Evolutionary conservation across 1,140 invertebrate species (phyloP), one percentile per base, ranked within the genome.

Genomic region (Drosophila cardini): DNA sequence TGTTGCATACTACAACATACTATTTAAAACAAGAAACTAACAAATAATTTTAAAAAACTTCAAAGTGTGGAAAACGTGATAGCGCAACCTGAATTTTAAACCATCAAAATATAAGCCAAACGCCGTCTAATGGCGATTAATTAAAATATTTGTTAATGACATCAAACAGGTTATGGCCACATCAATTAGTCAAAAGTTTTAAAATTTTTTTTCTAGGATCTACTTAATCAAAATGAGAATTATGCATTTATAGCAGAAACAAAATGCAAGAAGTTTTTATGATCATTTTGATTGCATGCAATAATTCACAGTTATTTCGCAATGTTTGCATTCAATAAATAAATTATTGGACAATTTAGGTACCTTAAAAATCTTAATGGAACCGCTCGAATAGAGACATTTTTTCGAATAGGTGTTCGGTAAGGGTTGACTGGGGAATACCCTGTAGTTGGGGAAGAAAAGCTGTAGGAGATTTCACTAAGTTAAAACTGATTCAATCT

Each of bases 121-220:
- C 74, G 32, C 30, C 57, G 80, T 76, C 73, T 77, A 77, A 78
- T 78, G 63, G 78, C 76, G 68, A 87, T 87, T 86, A 86, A 86
- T 86, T 86, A 87, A 76, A 87, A 87, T 83, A 62, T 86, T 83
- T 73, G 68, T 79, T 87, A 87, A 79, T 83, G 79, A 62, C 76
- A 78, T 55, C 72, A 55, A 78, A 75, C 62, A 64, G 48, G 77
- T 62, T 81, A 61, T 61, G 62, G 45, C 53, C 68, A 65, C 30
- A 69, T 73, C 43, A 68, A 57, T 79, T 55, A 73, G 61, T 53
- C 36, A 53, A 30, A 43, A 26, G 21, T 26, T 26, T 26, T 26
- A 26, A 26, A 26, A n/a, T n/a, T 15, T 11, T 13, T 42, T 40
- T 2, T 26, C 21, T 15, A 61, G 50, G 64, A 73, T 68, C 63